phyloP scores from a whole-genome alignment of 2,888 invertebrate species.

The Seira musarum region DNA sequence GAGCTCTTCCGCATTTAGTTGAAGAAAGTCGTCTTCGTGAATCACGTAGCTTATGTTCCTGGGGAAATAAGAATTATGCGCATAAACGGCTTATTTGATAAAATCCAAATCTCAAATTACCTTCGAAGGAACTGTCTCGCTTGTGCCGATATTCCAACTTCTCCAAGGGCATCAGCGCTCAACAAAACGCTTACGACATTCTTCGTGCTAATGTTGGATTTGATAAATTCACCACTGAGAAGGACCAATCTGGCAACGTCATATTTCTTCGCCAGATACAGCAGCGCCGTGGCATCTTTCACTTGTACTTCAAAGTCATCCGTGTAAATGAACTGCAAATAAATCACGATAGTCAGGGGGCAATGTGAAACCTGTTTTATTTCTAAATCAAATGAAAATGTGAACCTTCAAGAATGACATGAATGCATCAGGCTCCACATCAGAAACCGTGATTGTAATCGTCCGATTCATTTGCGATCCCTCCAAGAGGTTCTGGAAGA shows the following conservation, averaged over 20 bases:
- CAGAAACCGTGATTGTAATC: slow-evolving; percentile 50
- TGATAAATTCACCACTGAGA: slow-evolving; percentile 56
- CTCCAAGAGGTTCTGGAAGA: slow-evolving; percentile 55
- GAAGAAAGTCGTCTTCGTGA: slow-evolving; percentile 60
- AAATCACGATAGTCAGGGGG: not conserved
- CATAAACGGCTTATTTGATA: not conserved
- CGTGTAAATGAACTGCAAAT: slow-evolving; percentile 53
- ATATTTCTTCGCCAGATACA: slow-evolving; percentile 60
- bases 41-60: slow-evolving; percentile 61
- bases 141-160: slow-evolving; percentile 51
- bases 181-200: slow-evolving; percentile 60
- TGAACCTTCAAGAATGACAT: slow-evolving; percentile 57
- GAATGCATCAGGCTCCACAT: slow-evolving; percentile 61
- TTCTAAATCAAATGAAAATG: not conserved
- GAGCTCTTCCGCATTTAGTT: slow-evolving; percentile 50
- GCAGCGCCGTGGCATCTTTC: slow-evolving; percentile 53
- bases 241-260: slow-evolving; percentile 42
- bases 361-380: not conserved
- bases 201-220: slow-evolving; percentile 57
- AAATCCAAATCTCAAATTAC: slow-evolving; percentile 1
- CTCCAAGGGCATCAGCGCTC: slow-evolving; percentile 58
- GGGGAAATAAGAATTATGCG: not conserved
- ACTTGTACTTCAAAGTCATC: slow-evolving; percentile 63
- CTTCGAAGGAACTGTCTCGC: slow-evolving; percentile 54
- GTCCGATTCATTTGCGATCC: slow-evolving; percentile 51